Base-by-base conservation (phyloP, 2,797 vertebrate species). In the Craterocephalus amniculus region DNA sequence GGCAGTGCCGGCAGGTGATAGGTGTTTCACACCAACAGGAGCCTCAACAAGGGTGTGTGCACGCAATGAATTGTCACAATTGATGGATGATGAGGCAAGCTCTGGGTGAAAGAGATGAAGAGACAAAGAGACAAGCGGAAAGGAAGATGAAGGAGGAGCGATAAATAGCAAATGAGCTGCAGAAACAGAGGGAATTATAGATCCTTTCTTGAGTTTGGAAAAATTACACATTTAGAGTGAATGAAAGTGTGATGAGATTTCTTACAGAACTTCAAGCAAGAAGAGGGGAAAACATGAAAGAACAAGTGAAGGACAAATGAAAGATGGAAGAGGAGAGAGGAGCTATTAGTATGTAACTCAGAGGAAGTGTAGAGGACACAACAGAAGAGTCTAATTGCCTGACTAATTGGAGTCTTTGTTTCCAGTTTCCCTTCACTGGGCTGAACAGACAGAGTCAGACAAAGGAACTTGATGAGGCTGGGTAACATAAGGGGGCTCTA, bases 351-450 rank as follows among this genome's bases (percentile, higher is more conserved):
- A 49, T 78, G 80, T 62, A 83, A 85, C 75, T 81, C 68, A 77
- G 80, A 89, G 81, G 81, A 84, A 83, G 83, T 87, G 73, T 58
- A 72, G 74, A 89, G 83, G 83, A 88, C 75, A 73, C 69, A 87
- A 85, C 89, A 88, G 84, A 83, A 72, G 80, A 78, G 85, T 83
- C 79, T 93, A 92, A 94, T 93, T 92, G 90, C 87, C 75, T 86
- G 86, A 88, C 88, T 94, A 92, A 94, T 93, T 93, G 83, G 85
- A 83, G 86, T 79, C 89, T 88, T 87, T 89, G 89, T 91, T 88
- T 92, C 81, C 74, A 81, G 77, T 74, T 77, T 87, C 86, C 75
- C 69, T 81, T 84, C 77, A 83, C 80, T 85, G 83, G 77, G 76
- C 69, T 83, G 80, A 85, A 73, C n/a, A 61, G 80, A 87, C 63